A percentile compares a stretch with the other conserved stretches of the same genome.
Evolutionary conservation across 2,797 vertebrate species (phyloP).

Genomic region (Denticeps clupeoides): DNA sequence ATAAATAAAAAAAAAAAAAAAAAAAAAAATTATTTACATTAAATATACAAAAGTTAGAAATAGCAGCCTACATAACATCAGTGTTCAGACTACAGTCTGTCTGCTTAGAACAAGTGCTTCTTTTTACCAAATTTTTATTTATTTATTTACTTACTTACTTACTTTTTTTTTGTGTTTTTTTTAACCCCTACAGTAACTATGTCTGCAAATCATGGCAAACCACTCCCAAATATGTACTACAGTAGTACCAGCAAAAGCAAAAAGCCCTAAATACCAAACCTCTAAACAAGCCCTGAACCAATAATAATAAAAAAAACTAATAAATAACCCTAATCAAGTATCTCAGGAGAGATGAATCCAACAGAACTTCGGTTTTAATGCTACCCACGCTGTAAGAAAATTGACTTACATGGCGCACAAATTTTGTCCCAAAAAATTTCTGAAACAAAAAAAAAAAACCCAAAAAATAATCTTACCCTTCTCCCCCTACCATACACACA

Average conservation of each 20-base stretch:
- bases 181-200: constrained; percentile 2
- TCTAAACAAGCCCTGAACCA: constrained; percentile 66
- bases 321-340: constrained; percentile 76
- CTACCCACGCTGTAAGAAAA: constrained; percentile 29
- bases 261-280: constrained; percentile 35
- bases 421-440: constrained; percentile 18
- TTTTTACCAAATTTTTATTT: constrained; percentile 56
- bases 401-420: constrained; percentile 21
- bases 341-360: constrained; percentile 67
- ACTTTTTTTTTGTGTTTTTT: too few species aligned
- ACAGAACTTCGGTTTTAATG: constrained; percentile 48
- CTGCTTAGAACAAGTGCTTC: constrained; percentile 69
- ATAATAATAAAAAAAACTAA: constrained; percentile 56
- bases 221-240: constrained; percentile 25
- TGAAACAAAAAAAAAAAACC: constrained; percentile 13
- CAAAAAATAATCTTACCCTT: constrained; percentile 6
- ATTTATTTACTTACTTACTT: too few species aligned
- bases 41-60: constrained; percentile 74
- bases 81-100: constrained; percentile 63
- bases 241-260: constrained; percentile 49
- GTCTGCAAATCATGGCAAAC: not conserved
- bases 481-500: too few species aligned
- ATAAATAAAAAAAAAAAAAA: constrained; percentile 75
- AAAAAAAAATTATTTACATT: constrained; percentile 72
- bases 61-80: constrained; percentile 71